Evolutionary conservation across 2,888 invertebrate genomes (phyloP), one percentile per base, ranked within the genome.

Genomic region (Orthosia gothica): DNA sequence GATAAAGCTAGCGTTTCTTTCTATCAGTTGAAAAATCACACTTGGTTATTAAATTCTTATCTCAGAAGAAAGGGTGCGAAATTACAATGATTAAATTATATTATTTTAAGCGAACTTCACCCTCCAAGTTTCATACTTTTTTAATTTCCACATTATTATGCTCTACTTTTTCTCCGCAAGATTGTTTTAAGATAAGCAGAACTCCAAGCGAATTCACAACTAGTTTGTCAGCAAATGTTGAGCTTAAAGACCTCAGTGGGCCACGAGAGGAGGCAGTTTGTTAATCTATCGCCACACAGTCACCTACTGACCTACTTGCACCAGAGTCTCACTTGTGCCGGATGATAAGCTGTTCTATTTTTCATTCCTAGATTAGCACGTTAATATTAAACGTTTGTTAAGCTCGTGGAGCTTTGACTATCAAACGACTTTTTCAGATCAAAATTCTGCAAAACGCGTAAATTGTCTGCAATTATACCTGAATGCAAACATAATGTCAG

Each of bases 261-360:
- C 68, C 66, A 71, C 72, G 75, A 76, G 84, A 67, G 57, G 82
- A 81, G 79, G 71, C 75, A 79, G 84, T 86, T 86, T 82, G 74
- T 86, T 85, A 85, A 85, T 86, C 86, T 84, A 86, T 86, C 69
- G 84, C 87, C 79, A 82, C 85, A 86, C 76, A 80, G 76, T 64
- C 85, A 75, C 85, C 85, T 78, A 85, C 75, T 85, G 78, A 85
- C 85, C 85, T 70, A 86, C 70, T 84, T 85, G 70, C 68, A 72
- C 49, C 72, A 75, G 78, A 84, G 77, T 78, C 82, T 79, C 85
- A 82, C 74, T 86, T 80, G 84, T 75, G 73, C 40, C 63, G 61
- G 70, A 77, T 86, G 84, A 85, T 86, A 85, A 82, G 70, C 87
- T 72, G 66, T 49, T 76, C 81, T 72, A 80, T 85, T 85, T 86